These are phyloP conservation scores for Pholis gunnellus DNA, from an alignment of 2,113 vertebrate species.

Conservation along the genomic window DNA sequence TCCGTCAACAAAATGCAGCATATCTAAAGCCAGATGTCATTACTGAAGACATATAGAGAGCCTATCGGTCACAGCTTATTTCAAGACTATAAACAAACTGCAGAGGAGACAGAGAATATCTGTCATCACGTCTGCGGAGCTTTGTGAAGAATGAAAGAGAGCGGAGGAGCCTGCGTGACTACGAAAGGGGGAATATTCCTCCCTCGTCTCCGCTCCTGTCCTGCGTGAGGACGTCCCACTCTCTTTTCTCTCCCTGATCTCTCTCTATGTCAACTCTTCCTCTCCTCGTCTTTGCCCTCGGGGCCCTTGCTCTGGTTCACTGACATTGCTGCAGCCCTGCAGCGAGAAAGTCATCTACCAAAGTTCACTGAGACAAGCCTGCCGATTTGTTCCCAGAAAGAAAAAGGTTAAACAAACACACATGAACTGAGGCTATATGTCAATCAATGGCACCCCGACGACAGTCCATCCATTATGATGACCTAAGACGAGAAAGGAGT, in stretches of 20 bases:
- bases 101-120: constrained; percentile 56
- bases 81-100: constrained; percentile 62
- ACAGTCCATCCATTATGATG: constrained; percentile 28
- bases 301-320: constrained; percentile 59
- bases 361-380: constrained; percentile 55
- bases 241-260: constrained; percentile 56
- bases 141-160: constrained; percentile 59
- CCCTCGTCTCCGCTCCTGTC: constrained; percentile 56
- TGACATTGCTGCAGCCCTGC: constrained; percentile 57
- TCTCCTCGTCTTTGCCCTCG: constrained; percentile 54
- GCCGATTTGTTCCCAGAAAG: constrained; percentile 40
- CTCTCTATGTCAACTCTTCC: constrained; percentile 61
- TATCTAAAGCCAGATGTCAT: not conserved
- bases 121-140: constrained; percentile 65
- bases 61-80: constrained; percentile 42
- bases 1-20: constrained; percentile 2
- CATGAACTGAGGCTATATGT: constrained; percentile 43
- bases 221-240: constrained; percentile 78
- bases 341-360: constrained; percentile 56
- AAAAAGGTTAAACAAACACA: constrained; percentile 53
- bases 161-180: constrained; percentile 80
- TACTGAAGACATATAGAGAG: constrained; percentile 1
- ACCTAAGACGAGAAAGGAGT: constrained; percentile 42
- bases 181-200: constrained; percentile 68
- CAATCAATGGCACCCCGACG: constrained; percentile 50